A percentile compares a stretch with the other conserved stretches of the same genome.
These are phyloP conservation scores for Stenichneumon culpator DNA, from an alignment of 2,888 invertebrate genomes.

Conservation along the genomic window DNA sequence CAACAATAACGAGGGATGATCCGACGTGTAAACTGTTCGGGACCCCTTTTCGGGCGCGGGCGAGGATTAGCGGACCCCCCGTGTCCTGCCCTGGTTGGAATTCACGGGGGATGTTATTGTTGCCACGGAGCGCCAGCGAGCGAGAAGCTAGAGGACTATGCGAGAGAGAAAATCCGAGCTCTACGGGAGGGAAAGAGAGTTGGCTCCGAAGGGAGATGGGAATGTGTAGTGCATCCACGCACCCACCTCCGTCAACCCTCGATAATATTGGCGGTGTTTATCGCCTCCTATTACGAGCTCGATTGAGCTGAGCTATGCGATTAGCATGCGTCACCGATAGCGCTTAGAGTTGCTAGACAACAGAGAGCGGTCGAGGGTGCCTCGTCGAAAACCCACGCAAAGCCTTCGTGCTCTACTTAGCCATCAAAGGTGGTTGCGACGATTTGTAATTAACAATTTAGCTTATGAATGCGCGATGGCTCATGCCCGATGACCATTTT, in stretches of 20 bases:
- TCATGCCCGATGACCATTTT: conserved; percentile 30
- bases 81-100: conserved; percentile 74
- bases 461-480: conserved; percentile 31
- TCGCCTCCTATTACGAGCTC: conserved; percentile 83
- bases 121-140: conserved; percentile 73
- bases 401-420: conserved; percentile 18
- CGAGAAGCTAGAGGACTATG: conserved; percentile 32
- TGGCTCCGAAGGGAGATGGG: not conserved
- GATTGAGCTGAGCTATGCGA: conserved; percentile 82
- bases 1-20: conserved; percentile 85
- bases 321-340: conserved; percentile 82
- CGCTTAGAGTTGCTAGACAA: conserved; percentile 40
- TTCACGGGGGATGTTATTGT: conserved; percentile 84
- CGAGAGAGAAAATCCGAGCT: conserved; percentile 56
- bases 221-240: conserved; percentile 34
- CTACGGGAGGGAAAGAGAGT: conserved; percentile 18
- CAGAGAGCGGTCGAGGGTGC: conserved; percentile 13
- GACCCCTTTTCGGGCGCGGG: conserved; percentile 76
- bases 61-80: conserved; percentile 80
- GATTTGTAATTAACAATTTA: conserved; percentile 53
- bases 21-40: conserved; percentile 84
- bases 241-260: conserved; percentile 74
- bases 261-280: conserved; percentile 82
- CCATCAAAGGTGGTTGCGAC: conserved; percentile 44
- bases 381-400: conserved; percentile 24